Base-by-base conservation (phyloP, 2,113 vertebrate species). In the Hippocampus guttulatus region DNA sequence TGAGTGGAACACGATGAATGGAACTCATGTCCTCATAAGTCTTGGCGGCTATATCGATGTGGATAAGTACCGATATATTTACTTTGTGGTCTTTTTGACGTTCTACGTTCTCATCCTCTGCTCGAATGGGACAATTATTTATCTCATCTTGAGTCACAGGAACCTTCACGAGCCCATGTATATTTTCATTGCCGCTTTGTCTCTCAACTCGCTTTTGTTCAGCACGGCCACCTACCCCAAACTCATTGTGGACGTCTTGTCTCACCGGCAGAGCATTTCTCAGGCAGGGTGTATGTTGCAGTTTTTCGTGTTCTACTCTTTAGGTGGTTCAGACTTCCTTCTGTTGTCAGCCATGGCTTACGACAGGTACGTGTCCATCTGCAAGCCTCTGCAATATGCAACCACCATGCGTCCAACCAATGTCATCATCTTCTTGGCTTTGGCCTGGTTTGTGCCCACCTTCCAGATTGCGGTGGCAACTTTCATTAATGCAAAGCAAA, bases 161-260 rank as follows among this genome's bases (percentile, higher is more conserved):
- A 61, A 61, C 27, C 58, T 61, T 61, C 58, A 61, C 7, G 25
- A 61, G 7, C 58, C 58, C 2, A 61, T 61, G 58, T 61, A 61
- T 21, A 8, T 61, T 61, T 61, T 61, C 58, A 61, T 61, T 1
- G 58, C 58, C 8, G 58, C 58, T 61, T 33, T 61, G 27, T 61
- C 25, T 2, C 27, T 61, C 1, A 61, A 61, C 58, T 61, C 58
- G 25, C 25, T 61, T 30, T 30, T 61, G 4, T 61, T 18, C 30
- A 61, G 58, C 58, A 33, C 58, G 8, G 58, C 20, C 18, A 7
- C 33, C 14, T 61, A 61, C 58, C 58, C 30, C n/a, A 57, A 57
- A 57, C 54, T 57, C 8, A n/a, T 57, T 14, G 54, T 57, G 21
- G 54, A 57, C n/a, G 23, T 57, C 11, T 57, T 57, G 54, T 57